Conservation (phyloP, 53 echinoderm and acorn worm species). For the Arbacia lixula region DNA sequence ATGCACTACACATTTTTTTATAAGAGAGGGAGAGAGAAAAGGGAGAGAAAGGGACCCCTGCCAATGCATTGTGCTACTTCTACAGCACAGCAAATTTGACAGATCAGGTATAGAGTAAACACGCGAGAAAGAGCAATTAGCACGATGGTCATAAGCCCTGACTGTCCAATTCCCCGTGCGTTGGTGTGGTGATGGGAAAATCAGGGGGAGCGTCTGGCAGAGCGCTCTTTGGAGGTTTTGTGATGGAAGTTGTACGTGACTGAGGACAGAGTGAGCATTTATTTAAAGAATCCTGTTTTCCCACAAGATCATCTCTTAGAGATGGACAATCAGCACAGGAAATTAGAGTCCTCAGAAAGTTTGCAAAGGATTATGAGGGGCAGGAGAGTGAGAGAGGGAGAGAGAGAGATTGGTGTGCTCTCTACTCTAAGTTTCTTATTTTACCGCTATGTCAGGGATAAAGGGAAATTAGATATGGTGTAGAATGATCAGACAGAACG, state of each 20-base stretch:
- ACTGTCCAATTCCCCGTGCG: background rate
- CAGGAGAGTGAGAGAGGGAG: background rate
- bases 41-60: background rate
- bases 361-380: background rate
- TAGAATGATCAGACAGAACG: too few relatives aligned
- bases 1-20: slow-evolving; percentile 9
- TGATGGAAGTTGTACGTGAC: slow-evolving; percentile 21
- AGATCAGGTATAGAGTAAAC: slow-evolving; percentile 12
- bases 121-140: slow-evolving; percentile 17
- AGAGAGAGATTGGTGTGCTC: background rate
- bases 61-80: slow-evolving; percentile 23
- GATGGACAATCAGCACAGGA: slow-evolving; percentile 25
- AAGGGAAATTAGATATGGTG: too few relatives aligned
- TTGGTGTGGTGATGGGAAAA: slow-evolving; percentile 14
- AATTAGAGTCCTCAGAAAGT: slow-evolving; percentile 15
- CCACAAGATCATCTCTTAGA: slow-evolving; percentile 38
- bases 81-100: slow-evolving; percentile 35
- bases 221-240: background rate
- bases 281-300: slow-evolving; percentile 47
- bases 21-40: background rate
- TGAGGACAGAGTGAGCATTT: slow-evolving; percentile 20
- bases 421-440: background rate
- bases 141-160: background rate
- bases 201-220: slow-evolving; percentile 6
- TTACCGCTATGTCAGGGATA: background rate